phyloP scores from a whole-genome alignment of 2,888 invertebrate genomes.

The Eristalinus aeneus region DNA sequence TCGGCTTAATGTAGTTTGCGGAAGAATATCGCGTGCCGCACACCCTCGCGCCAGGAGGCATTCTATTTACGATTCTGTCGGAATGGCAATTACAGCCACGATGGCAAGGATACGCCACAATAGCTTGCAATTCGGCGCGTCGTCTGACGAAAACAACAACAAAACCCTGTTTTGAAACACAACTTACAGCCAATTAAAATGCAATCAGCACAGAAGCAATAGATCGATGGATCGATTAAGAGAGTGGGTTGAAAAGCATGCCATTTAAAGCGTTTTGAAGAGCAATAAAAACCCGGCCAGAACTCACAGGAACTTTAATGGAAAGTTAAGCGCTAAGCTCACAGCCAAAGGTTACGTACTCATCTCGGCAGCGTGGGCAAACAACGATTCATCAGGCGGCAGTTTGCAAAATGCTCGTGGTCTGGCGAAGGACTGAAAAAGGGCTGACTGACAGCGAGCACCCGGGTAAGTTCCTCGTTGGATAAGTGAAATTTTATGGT shows the following conservation, averaged over 20 bases:
- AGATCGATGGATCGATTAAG: slow-evolving; percentile 18
- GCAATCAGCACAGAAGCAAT: background rate
- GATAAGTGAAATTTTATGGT: background rate
- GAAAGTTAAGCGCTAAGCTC: background rate
- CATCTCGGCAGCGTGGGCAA: background rate
- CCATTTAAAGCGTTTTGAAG: background rate
- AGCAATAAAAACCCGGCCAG: background rate
- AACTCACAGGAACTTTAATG: background rate
- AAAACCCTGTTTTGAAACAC: background rate
- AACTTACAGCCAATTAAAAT: slow-evolving; percentile 3
- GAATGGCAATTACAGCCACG: background rate
- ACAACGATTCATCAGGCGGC: background rate
- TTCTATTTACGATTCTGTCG: background rate
- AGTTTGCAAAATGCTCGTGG: background rate
- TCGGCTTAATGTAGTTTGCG: background rate
- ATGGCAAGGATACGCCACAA: background rate
- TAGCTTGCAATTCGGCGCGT: background rate
- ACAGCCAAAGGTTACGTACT: background rate
- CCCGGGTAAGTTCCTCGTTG: background rate
- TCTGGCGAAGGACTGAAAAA: background rate
- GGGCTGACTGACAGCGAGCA: background rate
- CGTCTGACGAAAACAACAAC: background rate
- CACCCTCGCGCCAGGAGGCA: background rate
- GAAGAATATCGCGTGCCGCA: background rate
- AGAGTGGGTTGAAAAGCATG: background rate